Evolutionary conservation across 2,888 invertebrate genomes (phyloP).

Genomic region (Drosophila paranaensis): DNA sequence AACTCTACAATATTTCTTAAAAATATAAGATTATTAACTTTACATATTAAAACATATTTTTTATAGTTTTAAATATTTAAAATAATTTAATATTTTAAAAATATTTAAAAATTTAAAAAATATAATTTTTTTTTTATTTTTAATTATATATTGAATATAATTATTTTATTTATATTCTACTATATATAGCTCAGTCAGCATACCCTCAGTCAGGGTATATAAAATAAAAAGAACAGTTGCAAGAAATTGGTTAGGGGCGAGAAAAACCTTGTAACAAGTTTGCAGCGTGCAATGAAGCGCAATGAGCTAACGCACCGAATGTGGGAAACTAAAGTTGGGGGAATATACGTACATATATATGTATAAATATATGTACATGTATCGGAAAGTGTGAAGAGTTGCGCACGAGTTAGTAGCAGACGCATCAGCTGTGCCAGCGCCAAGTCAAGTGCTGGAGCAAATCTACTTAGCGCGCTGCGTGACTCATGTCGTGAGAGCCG

Average conservation of each 20-base stretch:
- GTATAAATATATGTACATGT: not conserved
- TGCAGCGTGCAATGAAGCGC: slow-evolving; percentile 55
- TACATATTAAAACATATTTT: no score
- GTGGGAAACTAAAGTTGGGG: slow-evolving; percentile 20
- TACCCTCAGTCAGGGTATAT: slow-evolving; percentile 2
- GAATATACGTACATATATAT: not conserved
- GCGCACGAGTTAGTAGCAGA: slow-evolving; percentile 17
- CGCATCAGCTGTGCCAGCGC: slow-evolving; percentile 1
- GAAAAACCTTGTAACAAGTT: slow-evolving; percentile 38
- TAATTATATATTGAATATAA: no score
- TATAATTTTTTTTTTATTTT: no score
- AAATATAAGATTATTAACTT: no score
- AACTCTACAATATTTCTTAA: no score
- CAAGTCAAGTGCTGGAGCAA: slow-evolving; percentile 28
- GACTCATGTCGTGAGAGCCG: slow-evolving; percentile 52
- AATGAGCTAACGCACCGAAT: slow-evolving; percentile 38
- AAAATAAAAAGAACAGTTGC: slow-evolving; percentile 26
- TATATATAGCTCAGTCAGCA: no score
- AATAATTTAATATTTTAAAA: no score
- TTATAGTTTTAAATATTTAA: no score
- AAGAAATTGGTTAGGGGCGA: slow-evolving; percentile 33
- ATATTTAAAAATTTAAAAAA: no score
- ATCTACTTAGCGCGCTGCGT: slow-evolving; percentile 34
- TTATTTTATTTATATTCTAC: not conserved
- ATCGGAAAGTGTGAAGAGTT: slow-evolving; percentile 35